Conservation (phyloP, 2,888 invertebrate genomes). For the Andrena haemorrhoa region DNA sequence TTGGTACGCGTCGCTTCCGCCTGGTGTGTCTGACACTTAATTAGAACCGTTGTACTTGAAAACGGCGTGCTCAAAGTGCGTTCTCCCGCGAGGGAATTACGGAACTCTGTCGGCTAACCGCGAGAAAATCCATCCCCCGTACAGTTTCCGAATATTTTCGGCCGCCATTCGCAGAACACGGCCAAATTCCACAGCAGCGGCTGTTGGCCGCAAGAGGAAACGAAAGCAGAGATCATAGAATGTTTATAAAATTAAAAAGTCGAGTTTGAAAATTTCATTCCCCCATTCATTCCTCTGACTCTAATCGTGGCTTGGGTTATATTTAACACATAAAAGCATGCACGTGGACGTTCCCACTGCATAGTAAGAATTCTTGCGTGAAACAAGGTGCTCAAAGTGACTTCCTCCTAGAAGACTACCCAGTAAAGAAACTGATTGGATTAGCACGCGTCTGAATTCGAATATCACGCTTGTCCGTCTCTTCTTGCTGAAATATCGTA, state of each 20-base stretch:
- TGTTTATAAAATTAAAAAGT: too few relatives aligned
- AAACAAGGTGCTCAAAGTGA: too few relatives aligned
- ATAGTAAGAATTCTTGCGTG: too few relatives aligned
- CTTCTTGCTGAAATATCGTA: background rate
- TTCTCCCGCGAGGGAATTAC: slow-evolving; percentile 31
- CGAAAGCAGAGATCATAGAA: too few relatives aligned
- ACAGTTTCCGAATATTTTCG: slow-evolving; percentile 71
- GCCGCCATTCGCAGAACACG: slow-evolving; percentile 33
- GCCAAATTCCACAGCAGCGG: background rate
- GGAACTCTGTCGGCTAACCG: slow-evolving; percentile 48
- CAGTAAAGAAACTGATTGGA: too few relatives aligned
- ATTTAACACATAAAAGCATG: too few relatives aligned
- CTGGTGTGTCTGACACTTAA: slow-evolving; percentile 73
- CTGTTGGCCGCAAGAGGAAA: background rate
- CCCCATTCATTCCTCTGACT: too few relatives aligned
- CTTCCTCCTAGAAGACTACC: too few relatives aligned
- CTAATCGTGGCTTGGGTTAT: too few relatives aligned
- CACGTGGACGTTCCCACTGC: too few relatives aligned
- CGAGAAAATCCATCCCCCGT: slow-evolving; percentile 53
- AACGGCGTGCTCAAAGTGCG: slow-evolving; percentile 62
- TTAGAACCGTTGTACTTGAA: slow-evolving; percentile 70
- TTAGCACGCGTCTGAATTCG: background rate
- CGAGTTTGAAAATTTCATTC: too few relatives aligned
- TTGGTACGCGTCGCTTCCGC: slow-evolving; percentile 67
- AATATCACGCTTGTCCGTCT: background rate